Evolutionary conservation across 2,113 vertebrate species (phyloP).

Genomic region (Penelope pileata): DNA sequence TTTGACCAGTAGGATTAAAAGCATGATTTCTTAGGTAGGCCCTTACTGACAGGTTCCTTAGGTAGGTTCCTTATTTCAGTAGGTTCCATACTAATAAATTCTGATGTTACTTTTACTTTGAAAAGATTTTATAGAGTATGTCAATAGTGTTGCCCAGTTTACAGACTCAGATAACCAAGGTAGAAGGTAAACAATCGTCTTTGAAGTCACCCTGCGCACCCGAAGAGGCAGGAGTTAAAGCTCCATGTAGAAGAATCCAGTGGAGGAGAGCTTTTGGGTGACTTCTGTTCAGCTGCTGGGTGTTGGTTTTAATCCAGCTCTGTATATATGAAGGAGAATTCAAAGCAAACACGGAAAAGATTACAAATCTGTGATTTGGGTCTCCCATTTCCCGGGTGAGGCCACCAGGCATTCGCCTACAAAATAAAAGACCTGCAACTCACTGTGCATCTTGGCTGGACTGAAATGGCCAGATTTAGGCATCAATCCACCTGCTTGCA

Average conservation of each 20-base stretch:
- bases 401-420: background rate
- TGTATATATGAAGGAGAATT: background rate
- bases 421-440: background rate
- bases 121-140: background rate
- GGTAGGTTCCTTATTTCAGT: background rate
- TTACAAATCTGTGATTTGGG: background rate
- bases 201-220: background rate
- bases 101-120: background rate
- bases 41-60: background rate
- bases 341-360: background rate
- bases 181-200: background rate
- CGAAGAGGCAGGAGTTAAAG: background rate
- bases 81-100: background rate
- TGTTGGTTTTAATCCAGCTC: background rate
- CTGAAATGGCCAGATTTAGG: background rate
- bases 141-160: background rate
- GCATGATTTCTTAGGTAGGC: too few relatives aligned
- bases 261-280: background rate
- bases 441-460: background rate
- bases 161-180: background rate
- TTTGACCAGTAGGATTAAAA: background rate
- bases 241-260: accelerated
- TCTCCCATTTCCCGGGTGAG: background rate
- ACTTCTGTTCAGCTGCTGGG: background rate
- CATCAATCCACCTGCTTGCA: background rate